These are phyloP conservation scores for Ruditapes philippinarum DNA, from an alignment of 1,140 invertebrate species.

Conservation along the genomic window DNA sequence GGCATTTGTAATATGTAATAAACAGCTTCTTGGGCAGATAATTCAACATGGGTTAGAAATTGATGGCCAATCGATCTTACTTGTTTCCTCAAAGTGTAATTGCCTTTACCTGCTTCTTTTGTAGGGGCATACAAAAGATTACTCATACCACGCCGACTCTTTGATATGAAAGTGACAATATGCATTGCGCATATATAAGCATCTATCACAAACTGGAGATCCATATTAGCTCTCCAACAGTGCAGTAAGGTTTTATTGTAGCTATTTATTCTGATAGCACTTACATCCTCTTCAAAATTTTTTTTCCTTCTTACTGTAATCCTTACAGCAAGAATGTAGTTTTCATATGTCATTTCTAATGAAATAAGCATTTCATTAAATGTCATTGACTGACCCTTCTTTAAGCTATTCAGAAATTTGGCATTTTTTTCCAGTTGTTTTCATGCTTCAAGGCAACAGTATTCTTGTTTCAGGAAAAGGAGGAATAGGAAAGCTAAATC, in stretches of 20 bases:
- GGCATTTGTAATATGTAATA: slow-evolving; percentile 55
- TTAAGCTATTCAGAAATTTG: slow-evolving; percentile 26
- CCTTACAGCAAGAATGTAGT: slow-evolving; percentile 32
- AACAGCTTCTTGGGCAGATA: slow-evolving; percentile 14
- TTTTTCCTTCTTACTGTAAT: not conserved
- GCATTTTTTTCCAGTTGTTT: slow-evolving; percentile 20
- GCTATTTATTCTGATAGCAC: slow-evolving; percentile 57
- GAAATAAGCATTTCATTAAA: slow-evolving; percentile 41
- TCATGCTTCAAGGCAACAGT: slow-evolving; percentile 38
- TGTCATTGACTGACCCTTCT: not conserved
- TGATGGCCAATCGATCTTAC: slow-evolving; percentile 61
- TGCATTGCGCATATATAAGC: slow-evolving; percentile 71
- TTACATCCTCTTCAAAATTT: not conserved
- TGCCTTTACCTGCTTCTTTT: slow-evolving; percentile 60
- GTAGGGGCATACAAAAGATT: slow-evolving; percentile 48
- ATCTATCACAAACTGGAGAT: slow-evolving; percentile 70
- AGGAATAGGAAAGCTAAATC: slow-evolving; percentile 72
- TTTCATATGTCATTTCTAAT: slow-evolving; percentile 59
- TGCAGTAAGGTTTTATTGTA: slow-evolving; percentile 28
- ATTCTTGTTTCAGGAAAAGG: slow-evolving; percentile 66
- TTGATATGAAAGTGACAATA: slow-evolving; percentile 69
- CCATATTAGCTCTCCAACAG: slow-evolving; percentile 61
- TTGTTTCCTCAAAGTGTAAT: slow-evolving; percentile 68
- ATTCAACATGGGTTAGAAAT: slow-evolving; percentile 19
- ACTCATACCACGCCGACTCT: slow-evolving; percentile 68